Base-by-base conservation (phyloP, 2,888 invertebrate species). In the Pocota personata region DNA sequence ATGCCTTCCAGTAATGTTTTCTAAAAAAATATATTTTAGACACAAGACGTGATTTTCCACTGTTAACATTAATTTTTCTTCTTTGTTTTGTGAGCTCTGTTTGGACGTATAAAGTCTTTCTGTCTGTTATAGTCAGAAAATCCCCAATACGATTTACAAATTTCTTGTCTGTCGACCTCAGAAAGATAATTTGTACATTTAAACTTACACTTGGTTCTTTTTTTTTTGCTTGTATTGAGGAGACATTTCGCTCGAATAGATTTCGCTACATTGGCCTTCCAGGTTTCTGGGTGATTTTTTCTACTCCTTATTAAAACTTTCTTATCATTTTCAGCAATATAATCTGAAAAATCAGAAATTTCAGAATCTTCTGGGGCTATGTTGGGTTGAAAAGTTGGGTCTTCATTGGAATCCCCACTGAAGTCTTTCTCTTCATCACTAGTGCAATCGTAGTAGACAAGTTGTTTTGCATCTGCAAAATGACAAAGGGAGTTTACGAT, bases 291-390 rank as follows among this genome's bases (percentile, higher is more conserved):
- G 19, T 21, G 12, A 21, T 32, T 32, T 48, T 48, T 32, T 35
- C 7, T 48, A 35, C 48, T 19, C 7, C 48, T 48, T 21, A n/a
- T 48, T 21, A 48, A 48, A 0, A 7, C 1, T 30, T 48, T 48
- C 21, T 32, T 8, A 35, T 14, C 48, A 35, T n/a, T 48, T 48
- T 48, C 48, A 21, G 3, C 32, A 12, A 32, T n/a, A 21, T 48
- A 48, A 19, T 69, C 55, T n/a, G 69, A 69, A 43, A 55, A 69
- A 43, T 55, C 40, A 10, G 55, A 43, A 30, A 40, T 69, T 27
- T 30, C 55, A 30, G 43, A 55, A 52, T 67, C 67, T 16, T 55
- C 55, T 52, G 10, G 40, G 6, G 0, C 30, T 48, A 21, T 19
- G 19, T 64, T 32, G 27, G 40, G 52, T 16, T 69, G 19, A 27